Evolutionary conservation across 2,797 vertebrate species (phyloP).

Genomic region (Hydrophis major): DNA sequence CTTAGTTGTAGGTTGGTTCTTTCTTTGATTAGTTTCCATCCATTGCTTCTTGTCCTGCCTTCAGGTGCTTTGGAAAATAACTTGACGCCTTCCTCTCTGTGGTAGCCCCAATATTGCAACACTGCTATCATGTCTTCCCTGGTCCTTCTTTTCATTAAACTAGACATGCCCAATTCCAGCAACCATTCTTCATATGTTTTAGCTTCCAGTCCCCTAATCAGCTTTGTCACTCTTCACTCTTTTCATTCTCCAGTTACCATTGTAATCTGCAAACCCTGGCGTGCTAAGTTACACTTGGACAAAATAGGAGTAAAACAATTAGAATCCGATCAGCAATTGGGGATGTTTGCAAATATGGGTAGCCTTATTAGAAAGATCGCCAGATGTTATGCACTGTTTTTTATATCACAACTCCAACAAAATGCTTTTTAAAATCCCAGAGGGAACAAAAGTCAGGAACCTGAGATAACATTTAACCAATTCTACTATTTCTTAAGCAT

Average conservation of each 20-base stretch:
- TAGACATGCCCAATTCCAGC: neutral
- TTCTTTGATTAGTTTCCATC: too few species aligned
- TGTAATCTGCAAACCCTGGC: neutral
- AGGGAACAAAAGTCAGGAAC: neutral
- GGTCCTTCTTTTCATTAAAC: neutral
- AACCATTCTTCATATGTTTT: neutral
- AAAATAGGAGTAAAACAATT: neutral
- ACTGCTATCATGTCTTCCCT: too few species aligned
- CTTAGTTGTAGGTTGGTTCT: too few species aligned
- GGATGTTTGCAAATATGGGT: neutral
- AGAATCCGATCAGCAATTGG: neutral
- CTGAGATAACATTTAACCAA: neutral
- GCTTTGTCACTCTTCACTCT: neutral
- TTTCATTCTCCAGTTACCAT: neutral
- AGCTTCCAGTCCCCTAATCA: neutral
- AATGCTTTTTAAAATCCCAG: neutral
- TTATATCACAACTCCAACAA: neutral
- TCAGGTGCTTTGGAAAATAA: too few species aligned
- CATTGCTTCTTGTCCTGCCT: too few species aligned
- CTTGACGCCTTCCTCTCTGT: too few species aligned
- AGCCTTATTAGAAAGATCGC: neutral
- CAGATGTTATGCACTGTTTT: neutral
- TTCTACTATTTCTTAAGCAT: neutral
- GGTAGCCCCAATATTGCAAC: too few species aligned
- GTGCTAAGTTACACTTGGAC: neutral